Evolutionary conservation across 1,140 invertebrate genomes (phyloP).

Genomic region (silkworm (Bombyx mori)): ASM3026992v2 NC_085118.1:17492001-17492500

Average conservation of each 20-base stretch:
- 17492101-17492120: constrained; percentile 29
- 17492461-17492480: constrained; percentile 80
- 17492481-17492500: constrained; percentile 53
- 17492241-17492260: constrained; percentile 84
- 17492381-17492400: constrained; percentile 68
- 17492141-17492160: constrained; percentile 39
- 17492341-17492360: constrained; percentile 79
- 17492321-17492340: constrained; percentile 83
- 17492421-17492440: constrained; percentile 29
- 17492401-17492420: constrained; percentile 66
- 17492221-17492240: constrained; percentile 85
- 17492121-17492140: constrained; percentile 42
- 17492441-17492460: constrained; percentile 65
- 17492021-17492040: constrained; percentile 78
- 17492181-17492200: constrained; percentile 40
- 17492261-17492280: constrained; percentile 90
- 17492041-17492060: constrained; percentile 79
- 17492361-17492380: constrained; percentile 79
- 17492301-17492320: constrained; percentile 78
- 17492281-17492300: constrained; percentile 82
- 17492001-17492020: constrained; percentile 74
- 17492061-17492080: constrained; percentile 81
- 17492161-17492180: constrained; percentile 25
- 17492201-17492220: constrained; percentile 85
- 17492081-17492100: constrained; percentile 72